Evolutionary conservation across 2,797 vertebrate genomes (phyloP), one percentile per base, ranked within the genome.

Genomic region (Acipenser transmontanus): DNA sequence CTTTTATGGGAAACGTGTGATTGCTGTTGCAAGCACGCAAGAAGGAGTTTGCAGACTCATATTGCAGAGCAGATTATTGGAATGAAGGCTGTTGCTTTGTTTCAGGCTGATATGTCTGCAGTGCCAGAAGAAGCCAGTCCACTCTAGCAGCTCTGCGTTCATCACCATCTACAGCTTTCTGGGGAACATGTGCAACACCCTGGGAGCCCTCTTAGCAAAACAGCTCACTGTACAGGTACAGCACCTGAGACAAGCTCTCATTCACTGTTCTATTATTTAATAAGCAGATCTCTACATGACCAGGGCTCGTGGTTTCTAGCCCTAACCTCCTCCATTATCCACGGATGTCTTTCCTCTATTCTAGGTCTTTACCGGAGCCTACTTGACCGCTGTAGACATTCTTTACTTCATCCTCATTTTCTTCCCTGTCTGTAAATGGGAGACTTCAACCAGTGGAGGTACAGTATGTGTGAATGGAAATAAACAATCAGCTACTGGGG

Each of bases 141-240:
- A 2, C 67, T 52, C 70, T 0, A 70, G 70, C 9, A 74, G 70
- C 8, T 71, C 71, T 0, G 12, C 69, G 0, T 66, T 70, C 11
- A 75, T 76, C 6, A 76, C 80, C 2, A 49, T 88, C 0, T 93
- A 92, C 77, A 77, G 85, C 77, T 84, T 94, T 61, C 68, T 93
- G 47, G 91, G 89, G 1, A 82, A 88, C 71, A 12, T 92, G 64
- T 92, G 92, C 72, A 78, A 83, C 63, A 63, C 81, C 0, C 64
- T 80, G 0, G 87, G 93, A 10, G 90, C 88, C 0, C 11, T 89
- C 54, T 84, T 95, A 2, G 85, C 91, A 63, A 85, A 76, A 10
- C 91, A 94, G 77, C 82, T 91, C 1, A 62, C 77, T 0, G 80
- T 94, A 69, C 89, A 90, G 91, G 93, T 94, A 62, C 9, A 20